A percentile compares a stretch with the other conserved stretches of the same genome.
Evolutionary conservation across 2,797 vertebrate genomes (phyloP).

Genomic region (Clarias pachynema): DNA sequence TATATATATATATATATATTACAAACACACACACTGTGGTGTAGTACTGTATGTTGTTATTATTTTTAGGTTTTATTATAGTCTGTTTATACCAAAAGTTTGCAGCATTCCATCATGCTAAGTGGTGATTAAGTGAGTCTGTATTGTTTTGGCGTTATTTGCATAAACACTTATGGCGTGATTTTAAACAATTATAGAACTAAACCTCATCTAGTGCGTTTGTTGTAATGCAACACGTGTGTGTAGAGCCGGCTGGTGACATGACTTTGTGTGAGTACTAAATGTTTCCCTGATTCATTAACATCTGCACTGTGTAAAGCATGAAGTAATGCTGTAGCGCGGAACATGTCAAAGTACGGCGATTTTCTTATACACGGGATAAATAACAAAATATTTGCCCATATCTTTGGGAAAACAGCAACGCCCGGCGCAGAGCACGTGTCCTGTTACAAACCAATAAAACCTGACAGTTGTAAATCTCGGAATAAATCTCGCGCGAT

Average conservation of each 20-base stretch:
- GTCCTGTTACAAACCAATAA: constrained; percentile 8
- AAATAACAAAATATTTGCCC: background rate
- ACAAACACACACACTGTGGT: background rate
- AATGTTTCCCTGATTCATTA: background rate
- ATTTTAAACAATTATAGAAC: background rate
- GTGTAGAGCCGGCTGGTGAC: background rate
- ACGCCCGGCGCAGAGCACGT: constrained; percentile 12
- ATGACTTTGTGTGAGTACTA: background rate
- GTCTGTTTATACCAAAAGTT: background rate
- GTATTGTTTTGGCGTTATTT: background rate
- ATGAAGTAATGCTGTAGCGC: background rate
- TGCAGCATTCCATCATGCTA: background rate
- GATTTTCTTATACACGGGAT: background rate
- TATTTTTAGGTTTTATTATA: background rate
- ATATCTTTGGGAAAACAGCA: background rate
- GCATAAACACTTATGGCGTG: background rate
- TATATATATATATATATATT: too few species aligned
- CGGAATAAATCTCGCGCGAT: background rate
- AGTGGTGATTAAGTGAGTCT: background rate
- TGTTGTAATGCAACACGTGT: constrained; percentile 73
- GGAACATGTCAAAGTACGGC: background rate
- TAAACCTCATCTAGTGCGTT: constrained; percentile 30
- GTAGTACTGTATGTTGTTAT: background rate
- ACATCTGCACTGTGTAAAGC: background rate
- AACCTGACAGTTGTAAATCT: background rate